Percentiles rank a stretch among this genome's conserved stretches.
These are phyloP conservation scores for Ischnus inquisitorius DNA, from an alignment of 2,888 invertebrate species.

Conservation along the genomic window DNA sequence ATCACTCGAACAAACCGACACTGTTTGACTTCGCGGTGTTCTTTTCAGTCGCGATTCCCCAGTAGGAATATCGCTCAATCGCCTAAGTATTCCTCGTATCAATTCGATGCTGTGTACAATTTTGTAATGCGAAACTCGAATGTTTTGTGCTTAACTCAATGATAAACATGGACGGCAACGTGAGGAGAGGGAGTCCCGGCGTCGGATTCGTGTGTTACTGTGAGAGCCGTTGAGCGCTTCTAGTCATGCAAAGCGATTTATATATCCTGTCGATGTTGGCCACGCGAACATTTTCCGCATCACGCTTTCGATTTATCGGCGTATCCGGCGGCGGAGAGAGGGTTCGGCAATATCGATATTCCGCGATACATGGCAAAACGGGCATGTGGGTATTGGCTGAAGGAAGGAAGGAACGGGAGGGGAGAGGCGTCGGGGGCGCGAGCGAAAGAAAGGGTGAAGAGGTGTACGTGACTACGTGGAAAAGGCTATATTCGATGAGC, in stretches of 20 bases:
- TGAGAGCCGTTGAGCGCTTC: conserved; percentile 4
- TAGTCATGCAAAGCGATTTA: conserved; percentile 9
- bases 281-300: conserved; percentile 15
- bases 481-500: conserved; percentile 20
- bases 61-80: no score
- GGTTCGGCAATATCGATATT: conserved; percentile 13
- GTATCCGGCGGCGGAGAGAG: neutral
- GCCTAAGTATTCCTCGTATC: neutral
- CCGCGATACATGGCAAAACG: conserved; percentile 13
- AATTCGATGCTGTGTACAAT: no score
- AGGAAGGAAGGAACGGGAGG: conserved; percentile 37
- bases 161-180: no score
- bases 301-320: conserved; percentile 36
- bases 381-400: conserved; percentile 10
- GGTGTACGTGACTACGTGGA: conserved; percentile 47
- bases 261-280: neutral
- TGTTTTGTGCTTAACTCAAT: no score
- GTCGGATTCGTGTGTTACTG: no score
- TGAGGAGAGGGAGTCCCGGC: no score
- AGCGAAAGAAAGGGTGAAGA: conserved; percentile 35
- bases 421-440: conserved; percentile 10
- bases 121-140: no score
- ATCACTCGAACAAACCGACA: no score
- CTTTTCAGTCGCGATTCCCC: no score
- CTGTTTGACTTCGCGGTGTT: no score